Evolutionary conservation across 2,113 vertebrate species (phyloP), one percentile per base, ranked within the genome.

Genomic region (Sciurus niger): DNA sequence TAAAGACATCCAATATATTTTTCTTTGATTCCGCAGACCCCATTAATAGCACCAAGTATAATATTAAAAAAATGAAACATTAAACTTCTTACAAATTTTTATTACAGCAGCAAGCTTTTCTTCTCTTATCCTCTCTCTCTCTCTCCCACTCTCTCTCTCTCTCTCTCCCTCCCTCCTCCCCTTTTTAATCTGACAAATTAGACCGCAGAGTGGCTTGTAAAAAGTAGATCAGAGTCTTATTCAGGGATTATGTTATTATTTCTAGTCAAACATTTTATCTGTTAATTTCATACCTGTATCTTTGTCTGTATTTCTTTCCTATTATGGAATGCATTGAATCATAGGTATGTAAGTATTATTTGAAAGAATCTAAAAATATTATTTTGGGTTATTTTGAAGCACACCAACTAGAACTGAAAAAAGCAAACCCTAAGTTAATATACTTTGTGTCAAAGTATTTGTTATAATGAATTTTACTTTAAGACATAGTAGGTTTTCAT

Each of bases 241-340:
- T 93, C 43, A 63, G 22, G 9, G 8, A 30, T 30, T 37, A 40
- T 55, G 73, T 91, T 43, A 43, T 60, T 43, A 55, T 17, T 96
- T 95, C 63, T 95, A 97, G 53, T 55, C 84, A 88, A 79, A 93
- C 94, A 82, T 46, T 97, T 32, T 67, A 97, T 32, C 78, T 93
- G 30, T 93, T 74, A 74, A 14, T 84, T 96, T 37, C 37, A 43
- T 94, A 37, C 24, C 32, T 91, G 18, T 74, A 8, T 90, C 32
- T 93, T 97, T 94, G 28, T 82, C 34, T 32, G 13, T 73, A 60
- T 83, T 90, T 76, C 40, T 78, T 3, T 79, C 32, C 24, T 76
- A 70, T 76, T 55, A 83, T 84, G 37, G 9, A 65, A 3, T 78
- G 7, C 16, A 73, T 14, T 78, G 25, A 87, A 79, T 60, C 53